These are phyloP conservation scores for Varanus salvator DNA, from an alignment of 2,113 vertebrate species.

Conservation along the genomic window DNA sequence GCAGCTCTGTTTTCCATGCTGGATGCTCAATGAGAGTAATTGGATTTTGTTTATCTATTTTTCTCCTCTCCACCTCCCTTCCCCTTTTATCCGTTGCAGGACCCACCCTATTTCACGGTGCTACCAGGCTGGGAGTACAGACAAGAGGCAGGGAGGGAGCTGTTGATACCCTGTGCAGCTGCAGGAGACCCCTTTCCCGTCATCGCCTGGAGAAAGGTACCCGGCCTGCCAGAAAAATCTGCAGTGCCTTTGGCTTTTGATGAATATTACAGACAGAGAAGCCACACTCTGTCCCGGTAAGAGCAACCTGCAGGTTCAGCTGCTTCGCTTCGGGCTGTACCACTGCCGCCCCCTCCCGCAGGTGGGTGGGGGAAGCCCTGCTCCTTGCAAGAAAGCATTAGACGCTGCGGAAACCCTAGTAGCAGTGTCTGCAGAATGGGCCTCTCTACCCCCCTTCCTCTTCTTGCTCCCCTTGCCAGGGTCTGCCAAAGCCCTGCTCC, in stretches of 20 bases:
- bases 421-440: conserved; percentile 52
- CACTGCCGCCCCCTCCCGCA: conserved; percentile 70
- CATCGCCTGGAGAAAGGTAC: conserved; percentile 98
- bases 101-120: conserved; percentile 99
- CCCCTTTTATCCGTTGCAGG: conserved; percentile 73
- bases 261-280: conserved; percentile 77
- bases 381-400: conserved; percentile 38
- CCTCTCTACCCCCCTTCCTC: rapidly evolving
- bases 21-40: background rate
- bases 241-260: conserved; percentile 78
- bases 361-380: conserved; percentile 71
- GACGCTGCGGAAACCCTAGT: conserved; percentile 23
- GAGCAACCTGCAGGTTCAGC: conserved; percentile 75
- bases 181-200: conserved; percentile 97
- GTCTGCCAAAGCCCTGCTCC: background rate
- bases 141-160: conserved; percentile 97
- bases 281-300: conserved; percentile 75
- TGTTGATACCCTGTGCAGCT: conserved; percentile 97
- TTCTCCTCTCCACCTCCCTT: background rate
- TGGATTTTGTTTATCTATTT: conserved; percentile 14
- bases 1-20: background rate
- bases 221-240: conserved; percentile 76
- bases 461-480: background rate
- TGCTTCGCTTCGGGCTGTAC: conserved; percentile 74
- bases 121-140: conserved; percentile 99